phyloP scores from a whole-genome alignment of 2,888 invertebrate genomes.

The Dorcus hopei region DNA sequence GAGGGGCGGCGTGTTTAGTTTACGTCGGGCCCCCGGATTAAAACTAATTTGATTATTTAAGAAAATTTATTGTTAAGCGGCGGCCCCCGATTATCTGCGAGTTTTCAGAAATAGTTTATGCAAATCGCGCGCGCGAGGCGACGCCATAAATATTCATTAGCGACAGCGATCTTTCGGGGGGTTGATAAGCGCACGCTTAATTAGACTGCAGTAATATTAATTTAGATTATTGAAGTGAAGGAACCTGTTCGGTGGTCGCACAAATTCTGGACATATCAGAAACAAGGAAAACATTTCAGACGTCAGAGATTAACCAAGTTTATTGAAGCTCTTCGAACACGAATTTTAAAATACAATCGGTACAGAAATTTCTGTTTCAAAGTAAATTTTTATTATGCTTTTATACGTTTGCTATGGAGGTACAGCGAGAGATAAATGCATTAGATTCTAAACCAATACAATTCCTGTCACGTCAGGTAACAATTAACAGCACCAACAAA shows the following conservation, averaged over 20 bases:
- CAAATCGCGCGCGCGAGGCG: background rate
- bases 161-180: slow-evolving; percentile 23
- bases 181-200: slow-evolving; percentile 38
- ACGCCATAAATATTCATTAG: slow-evolving; percentile 13
- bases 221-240: slow-evolving; percentile 22
- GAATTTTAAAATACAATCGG: no score
- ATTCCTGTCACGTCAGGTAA: no score
- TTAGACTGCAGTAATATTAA: slow-evolving; percentile 38
- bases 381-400: no score
- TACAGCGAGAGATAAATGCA: no score
- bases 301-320: slow-evolving; percentile 20
- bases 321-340: no score
- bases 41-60: slow-evolving; percentile 19
- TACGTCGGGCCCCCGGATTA: slow-evolving; percentile 22
- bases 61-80: slow-evolving; percentile 23
- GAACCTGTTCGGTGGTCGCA: slow-evolving; percentile 27
- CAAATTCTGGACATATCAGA: slow-evolving; percentile 33
- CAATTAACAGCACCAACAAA: no score
- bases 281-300: slow-evolving; percentile 33
- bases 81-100: slow-evolving; percentile 1
- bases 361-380: no score
- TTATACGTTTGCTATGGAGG: no score
- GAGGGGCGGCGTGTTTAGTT: slow-evolving; percentile 20
- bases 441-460: no score
- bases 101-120: slow-evolving; percentile 1